Evolutionary conservation across 2,888 invertebrate species (phyloP).

Genomic region (Lypha dubia): DNA sequence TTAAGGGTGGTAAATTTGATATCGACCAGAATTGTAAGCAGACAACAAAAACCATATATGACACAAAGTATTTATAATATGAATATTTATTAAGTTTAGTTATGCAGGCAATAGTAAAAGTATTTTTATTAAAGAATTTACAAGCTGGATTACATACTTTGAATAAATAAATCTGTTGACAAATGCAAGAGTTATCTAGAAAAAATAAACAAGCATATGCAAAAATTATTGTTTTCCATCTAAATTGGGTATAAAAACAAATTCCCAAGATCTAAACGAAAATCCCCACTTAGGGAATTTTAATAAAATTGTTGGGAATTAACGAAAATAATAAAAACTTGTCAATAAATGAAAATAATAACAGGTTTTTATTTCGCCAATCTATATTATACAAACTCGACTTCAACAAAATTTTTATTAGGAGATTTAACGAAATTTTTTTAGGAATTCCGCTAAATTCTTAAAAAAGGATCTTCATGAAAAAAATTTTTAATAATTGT

Average conservation of each 20-base stretch:
- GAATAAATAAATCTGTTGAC: background rate
- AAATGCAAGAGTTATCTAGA: too few species aligned
- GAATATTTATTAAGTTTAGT: constrained; percentile 4
- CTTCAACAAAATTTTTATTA: too few species aligned
- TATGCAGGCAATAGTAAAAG: background rate
- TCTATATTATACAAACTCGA: too few species aligned
- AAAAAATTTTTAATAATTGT: too few species aligned
- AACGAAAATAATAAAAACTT: too few species aligned
- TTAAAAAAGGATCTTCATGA: too few species aligned
- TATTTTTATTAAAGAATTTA: background rate
- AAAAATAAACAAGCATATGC: too few species aligned
- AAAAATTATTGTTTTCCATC: too few species aligned
- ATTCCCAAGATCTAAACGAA: background rate
- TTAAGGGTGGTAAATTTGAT: background rate
- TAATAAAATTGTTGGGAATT: background rate
- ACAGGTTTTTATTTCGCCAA: too few species aligned
- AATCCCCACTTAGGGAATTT: background rate
- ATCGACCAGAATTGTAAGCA: background rate
- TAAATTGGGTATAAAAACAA: background rate
- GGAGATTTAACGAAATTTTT: too few species aligned
- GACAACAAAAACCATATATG: constrained; percentile 46
- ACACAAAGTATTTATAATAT: constrained; percentile 43
- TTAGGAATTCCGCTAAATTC: too few species aligned
- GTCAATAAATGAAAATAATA: too few species aligned
- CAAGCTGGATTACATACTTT: background rate